phyloP scores from a whole-genome alignment of 1,140 invertebrate genomes.

The Drosophila athabasca region DNA sequence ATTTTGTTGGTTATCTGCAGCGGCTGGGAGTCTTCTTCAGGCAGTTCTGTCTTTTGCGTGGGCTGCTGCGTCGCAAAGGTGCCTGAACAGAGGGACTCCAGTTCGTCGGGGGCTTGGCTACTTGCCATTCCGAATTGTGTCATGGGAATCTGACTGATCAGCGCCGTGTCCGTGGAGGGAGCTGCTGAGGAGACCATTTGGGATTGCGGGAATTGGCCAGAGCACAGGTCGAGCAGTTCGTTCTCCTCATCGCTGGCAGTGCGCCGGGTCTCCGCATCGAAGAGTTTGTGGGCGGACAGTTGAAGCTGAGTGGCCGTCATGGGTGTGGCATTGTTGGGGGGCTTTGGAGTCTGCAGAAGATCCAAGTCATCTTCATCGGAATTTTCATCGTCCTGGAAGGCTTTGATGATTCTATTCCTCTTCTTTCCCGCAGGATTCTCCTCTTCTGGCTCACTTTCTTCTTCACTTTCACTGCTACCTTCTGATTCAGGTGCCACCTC shows the following conservation, averaged over 20 bases:
- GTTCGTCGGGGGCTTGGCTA: constrained; percentile 50
- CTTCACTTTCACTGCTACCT: constrained; percentile 40
- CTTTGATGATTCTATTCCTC: constrained; percentile 72
- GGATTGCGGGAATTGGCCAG: constrained; percentile 84
- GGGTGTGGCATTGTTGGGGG: constrained; percentile 63
- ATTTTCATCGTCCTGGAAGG: constrained; percentile 68
- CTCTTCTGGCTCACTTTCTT: constrained; percentile 24
- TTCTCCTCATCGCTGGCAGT: constrained; percentile 84
- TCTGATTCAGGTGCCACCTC: constrained; percentile 37
- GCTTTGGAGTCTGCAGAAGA: constrained; percentile 73
- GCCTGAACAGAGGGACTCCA: constrained; percentile 60
- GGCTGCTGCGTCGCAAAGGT: constrained; percentile 60
- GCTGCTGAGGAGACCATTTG: constrained; percentile 37
- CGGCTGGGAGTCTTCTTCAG: neutral
- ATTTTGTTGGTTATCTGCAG: constrained; percentile 50
- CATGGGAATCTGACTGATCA: constrained; percentile 75
- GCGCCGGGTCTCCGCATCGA: constrained; percentile 61
- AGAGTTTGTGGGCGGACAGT: constrained; percentile 56
- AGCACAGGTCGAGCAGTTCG: constrained; percentile 85
- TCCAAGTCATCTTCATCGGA: constrained; percentile 81
- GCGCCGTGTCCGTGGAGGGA: constrained; percentile 20
- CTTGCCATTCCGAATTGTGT: constrained; percentile 46
- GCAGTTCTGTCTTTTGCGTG: neutral
- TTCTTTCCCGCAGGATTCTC: constrained; percentile 26
- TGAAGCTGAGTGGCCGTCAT: constrained; percentile 52